Conservation (phyloP, 2,888 invertebrate species). For the Epinotia nisella region DNA sequence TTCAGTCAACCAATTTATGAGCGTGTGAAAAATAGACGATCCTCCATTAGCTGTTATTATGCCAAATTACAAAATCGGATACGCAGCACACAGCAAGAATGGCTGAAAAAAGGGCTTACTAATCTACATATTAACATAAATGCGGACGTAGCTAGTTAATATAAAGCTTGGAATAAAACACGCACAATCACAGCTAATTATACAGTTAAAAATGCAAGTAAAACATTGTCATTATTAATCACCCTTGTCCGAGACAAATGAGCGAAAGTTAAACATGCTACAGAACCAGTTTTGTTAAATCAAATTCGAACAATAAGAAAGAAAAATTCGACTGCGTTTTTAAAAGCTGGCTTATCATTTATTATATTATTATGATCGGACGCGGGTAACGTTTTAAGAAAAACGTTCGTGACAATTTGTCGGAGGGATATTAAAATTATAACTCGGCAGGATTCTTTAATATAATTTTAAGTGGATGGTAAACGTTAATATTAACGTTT, state of each 20-base stretch:
- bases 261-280: constrained; percentile 44
- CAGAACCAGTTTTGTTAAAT: constrained; percentile 45
- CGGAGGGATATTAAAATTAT: constrained; percentile 4
- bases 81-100: too few species aligned
- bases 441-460: background rate
- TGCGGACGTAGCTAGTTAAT: too few species aligned
- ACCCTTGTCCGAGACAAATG: constrained; percentile 44
- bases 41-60: background rate
- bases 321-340: constrained; percentile 26
- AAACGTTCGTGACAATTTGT: background rate
- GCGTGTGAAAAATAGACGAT: background rate
- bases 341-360: constrained; percentile 27
- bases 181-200: constrained; percentile 32
- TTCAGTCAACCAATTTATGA: background rate
- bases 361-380: constrained; percentile 35
- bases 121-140: too few species aligned
- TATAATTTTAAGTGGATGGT: constrained; percentile 1
- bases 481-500: constrained; percentile 1
- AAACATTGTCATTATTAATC: constrained; percentile 42
- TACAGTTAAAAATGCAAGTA: constrained; percentile 38
- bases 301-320: constrained; percentile 44
- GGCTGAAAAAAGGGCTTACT: too few species aligned
- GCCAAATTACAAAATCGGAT: too few species aligned
- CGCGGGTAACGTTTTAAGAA: constrained; percentile 24
- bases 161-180: background rate